Conservation (phyloP, 2,797 vertebrate genomes). For the Synanceia verrucosa region DNA sequence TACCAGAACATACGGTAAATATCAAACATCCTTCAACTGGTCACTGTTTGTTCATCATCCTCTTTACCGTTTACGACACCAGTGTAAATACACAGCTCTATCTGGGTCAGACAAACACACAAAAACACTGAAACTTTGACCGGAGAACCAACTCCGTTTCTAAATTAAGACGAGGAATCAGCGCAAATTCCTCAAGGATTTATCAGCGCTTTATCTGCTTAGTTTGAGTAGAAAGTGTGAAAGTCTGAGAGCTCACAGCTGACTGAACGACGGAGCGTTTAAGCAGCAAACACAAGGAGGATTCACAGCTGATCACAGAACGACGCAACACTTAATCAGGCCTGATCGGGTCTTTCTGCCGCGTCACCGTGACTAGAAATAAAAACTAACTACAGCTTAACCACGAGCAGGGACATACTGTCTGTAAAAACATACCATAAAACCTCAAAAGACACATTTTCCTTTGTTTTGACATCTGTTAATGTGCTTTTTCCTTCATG, state of each 20-base stretch:
- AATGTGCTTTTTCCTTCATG: too few relatives aligned
- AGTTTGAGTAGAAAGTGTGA: constrained; percentile 11
- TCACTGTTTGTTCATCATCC: neutral
- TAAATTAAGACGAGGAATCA: constrained; percentile 28
- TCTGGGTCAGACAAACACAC: neutral
- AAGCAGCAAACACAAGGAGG: constrained; percentile 1
- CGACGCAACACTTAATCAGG: neutral
- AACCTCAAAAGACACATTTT: too few relatives aligned
- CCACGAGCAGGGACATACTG: neutral
- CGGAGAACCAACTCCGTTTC: constrained; percentile 1
- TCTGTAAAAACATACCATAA: too few relatives aligned
- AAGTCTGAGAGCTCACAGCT: neutral
- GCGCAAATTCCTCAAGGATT: constrained; percentile 48
- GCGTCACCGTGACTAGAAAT: constrained; percentile 43
- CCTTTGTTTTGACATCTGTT: too few relatives aligned
- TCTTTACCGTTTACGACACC: neutral
- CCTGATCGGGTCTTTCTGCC: constrained; percentile 6
- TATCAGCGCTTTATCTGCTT: constrained; percentile 54
- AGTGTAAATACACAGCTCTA: neutral
- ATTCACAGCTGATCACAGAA: constrained; percentile 4
- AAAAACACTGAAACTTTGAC: neutral
- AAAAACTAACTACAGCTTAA: neutral
- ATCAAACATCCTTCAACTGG: neutral
- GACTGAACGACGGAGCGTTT: constrained; percentile 19
- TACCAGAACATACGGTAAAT: too few relatives aligned